Evolutionary conservation across 2,113 vertebrate species (phyloP).

Genomic region (Hiodon alosoides): DNA sequence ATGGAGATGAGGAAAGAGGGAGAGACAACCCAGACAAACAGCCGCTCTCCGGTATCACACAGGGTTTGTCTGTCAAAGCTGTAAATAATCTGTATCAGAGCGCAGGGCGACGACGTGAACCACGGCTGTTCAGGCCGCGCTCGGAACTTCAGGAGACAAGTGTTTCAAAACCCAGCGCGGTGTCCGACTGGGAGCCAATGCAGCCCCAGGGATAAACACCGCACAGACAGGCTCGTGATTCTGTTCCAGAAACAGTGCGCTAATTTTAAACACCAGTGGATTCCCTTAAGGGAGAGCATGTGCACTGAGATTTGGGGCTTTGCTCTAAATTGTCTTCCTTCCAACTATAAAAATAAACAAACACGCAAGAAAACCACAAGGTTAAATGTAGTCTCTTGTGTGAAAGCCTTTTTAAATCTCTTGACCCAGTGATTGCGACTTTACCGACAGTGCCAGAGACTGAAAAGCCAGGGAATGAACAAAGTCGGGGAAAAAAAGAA

Average conservation of each 20-base stretch:
- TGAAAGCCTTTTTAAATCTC: slow-evolving; percentile 46
- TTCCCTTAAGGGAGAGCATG: slow-evolving; percentile 62
- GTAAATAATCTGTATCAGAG: too few relatives aligned
- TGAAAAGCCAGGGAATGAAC: background rate
- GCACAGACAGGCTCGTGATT: slow-evolving; percentile 38
- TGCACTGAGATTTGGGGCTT: slow-evolving; percentile 52
- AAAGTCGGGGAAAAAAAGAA: background rate
- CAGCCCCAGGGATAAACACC: slow-evolving; percentile 45
- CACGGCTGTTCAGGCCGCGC: background rate
- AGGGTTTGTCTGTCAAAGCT: too few relatives aligned
- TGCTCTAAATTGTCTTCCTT: slow-evolving; percentile 59
- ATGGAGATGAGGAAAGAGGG: background rate
- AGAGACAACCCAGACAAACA: background rate
- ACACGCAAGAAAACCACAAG: slow-evolving; percentile 51
- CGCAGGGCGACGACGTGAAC: too few relatives aligned
- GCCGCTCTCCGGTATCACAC: background rate
- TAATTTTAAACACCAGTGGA: slow-evolving; percentile 56
- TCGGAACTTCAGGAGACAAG: slow-evolving; percentile 1
- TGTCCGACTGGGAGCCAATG: slow-evolving; percentile 13
- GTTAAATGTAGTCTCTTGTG: slow-evolving; percentile 60
- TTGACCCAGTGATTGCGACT: slow-evolving; percentile 48
- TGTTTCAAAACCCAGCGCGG: slow-evolving; percentile 17
- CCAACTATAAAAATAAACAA: slow-evolving; percentile 65
- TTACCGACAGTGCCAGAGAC: slow-evolving; percentile 33
- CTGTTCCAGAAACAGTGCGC: slow-evolving; percentile 51